Base-by-base conservation (phyloP, 2,113 vertebrate genomes). In the Naja naja region DNA sequence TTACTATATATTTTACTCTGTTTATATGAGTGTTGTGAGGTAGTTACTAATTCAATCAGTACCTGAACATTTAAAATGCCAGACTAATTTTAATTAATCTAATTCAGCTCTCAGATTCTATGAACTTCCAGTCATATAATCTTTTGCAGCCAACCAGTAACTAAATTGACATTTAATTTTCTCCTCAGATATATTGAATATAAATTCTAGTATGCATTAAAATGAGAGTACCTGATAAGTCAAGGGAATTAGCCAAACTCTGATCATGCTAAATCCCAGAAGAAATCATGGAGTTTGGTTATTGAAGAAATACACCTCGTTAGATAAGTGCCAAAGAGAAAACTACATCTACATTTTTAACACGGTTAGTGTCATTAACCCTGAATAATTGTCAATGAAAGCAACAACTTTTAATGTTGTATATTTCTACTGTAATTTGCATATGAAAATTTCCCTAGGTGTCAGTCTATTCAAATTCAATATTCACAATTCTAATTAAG, bases 381-480 rank as follows among this genome's bases (percentile, higher is more conserved):
- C 12, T 91, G 30, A 34, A 86, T 91, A 95, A 49, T 49, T 88
- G 74, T 64, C 34, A 96, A 85, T 12, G 58, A 94, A 94, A 95
- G 30, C 34, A 93, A 64, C 95, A 94, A 92, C 87, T 0, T 88
- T 49, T 45, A 93, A 87, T 93, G 34, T 89, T 25, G 53, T 39
- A 30, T 86, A 93, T 20, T 25, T 6, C 1, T 90, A 27, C 58
- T n/a, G 1, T 92, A 92, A 94, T 95, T 95, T 96, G 43, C 18
- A 93, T 93, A 91, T 85, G 87, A 39, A 95, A 89, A 95, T 96
- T 95, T 96, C 90, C 88, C 86, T 91, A 93, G 93, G 69, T 94
- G 95, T 54, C 39, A 89, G 4, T 89, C 55, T 91, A n/a, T 93
- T 95, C 47, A 91, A 3, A 43, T 94, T 91, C 54, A 87, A 6